These are phyloP conservation scores for Catalaphyllia jardinei DNA, from an alignment of 64 coral and sea anemone species.

Conservation along the genomic window DNA sequence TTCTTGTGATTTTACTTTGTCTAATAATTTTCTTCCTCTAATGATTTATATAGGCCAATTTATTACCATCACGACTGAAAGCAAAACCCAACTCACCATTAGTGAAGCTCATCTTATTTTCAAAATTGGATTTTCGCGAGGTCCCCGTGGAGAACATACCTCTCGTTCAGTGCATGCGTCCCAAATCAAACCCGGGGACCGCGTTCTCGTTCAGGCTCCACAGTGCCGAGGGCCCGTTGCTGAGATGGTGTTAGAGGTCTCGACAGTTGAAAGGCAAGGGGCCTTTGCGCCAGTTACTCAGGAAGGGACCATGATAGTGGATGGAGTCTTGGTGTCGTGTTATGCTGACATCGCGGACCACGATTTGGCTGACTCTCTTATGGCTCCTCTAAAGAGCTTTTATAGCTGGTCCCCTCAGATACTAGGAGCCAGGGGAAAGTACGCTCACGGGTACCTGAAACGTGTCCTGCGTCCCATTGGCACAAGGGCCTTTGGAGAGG, in stretches of 20 bases:
- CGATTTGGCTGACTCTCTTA: constrained; percentile 53
- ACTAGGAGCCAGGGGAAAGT: constrained; percentile 37
- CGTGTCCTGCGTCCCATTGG: constrained; percentile 41
- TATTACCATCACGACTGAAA: constrained; percentile 45
- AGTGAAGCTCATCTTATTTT: constrained; percentile 60
- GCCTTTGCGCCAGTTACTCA: constrained; percentile 73
- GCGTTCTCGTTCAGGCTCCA: constrained; percentile 15
- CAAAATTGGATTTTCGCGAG: neutral
- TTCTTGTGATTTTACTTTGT: no score
- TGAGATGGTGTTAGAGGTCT: constrained; percentile 26
- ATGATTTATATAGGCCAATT: constrained; percentile 15
- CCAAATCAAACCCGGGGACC: constrained; percentile 41
- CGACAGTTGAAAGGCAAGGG: constrained; percentile 13
- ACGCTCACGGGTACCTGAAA: constrained; percentile 54
- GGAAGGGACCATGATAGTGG: constrained; percentile 66
- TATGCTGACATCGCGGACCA: constrained; percentile 68
- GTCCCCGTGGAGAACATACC: neutral
- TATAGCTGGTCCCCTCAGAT: constrained; percentile 49
- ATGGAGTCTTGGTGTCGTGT: constrained; percentile 59
- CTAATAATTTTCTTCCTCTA: neutral
- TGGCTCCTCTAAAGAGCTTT: constrained; percentile 50
- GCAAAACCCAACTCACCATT: constrained; percentile 20
- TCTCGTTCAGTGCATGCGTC: constrained; percentile 21
- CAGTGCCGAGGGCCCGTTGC: neutral
- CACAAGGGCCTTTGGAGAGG: constrained; percentile 39